Percentiles rank a stretch among this genome's conserved stretches.
phyloP scores from a whole-genome alignment of 2,113 vertebrate genomes.

The Gasterosteus nipponicus region DNA sequence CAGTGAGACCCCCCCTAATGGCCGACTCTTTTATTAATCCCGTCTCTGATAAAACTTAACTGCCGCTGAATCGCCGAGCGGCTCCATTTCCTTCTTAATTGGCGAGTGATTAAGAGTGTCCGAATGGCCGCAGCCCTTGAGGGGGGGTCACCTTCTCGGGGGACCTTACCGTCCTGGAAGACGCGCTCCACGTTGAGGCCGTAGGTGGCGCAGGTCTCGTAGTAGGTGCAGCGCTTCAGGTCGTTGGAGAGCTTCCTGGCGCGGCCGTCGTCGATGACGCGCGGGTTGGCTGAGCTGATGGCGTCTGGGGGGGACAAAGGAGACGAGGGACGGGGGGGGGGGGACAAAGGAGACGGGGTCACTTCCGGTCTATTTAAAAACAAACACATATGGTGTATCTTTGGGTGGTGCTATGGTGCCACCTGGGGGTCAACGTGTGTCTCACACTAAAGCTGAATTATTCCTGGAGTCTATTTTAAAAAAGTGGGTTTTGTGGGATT shows the following conservation, averaged over 20 bases:
- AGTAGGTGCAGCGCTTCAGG: slow-evolving; percentile 97
- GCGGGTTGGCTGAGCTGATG: slow-evolving; percentile 92
- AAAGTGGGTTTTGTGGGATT: too few relatives aligned
- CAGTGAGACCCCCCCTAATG: slow-evolving; percentile 37
- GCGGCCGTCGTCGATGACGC: slow-evolving; percentile 91
- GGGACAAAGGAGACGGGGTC: not conserved
- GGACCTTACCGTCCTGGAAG: slow-evolving; percentile 93
- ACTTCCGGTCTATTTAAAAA: too few relatives aligned
- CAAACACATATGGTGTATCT: too few relatives aligned
- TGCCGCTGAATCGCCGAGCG: slow-evolving; percentile 65
- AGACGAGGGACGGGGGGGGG: not conserved
- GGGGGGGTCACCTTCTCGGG: slow-evolving; percentile 74
- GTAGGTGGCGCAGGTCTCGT: slow-evolving; percentile 97
- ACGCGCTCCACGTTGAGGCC: slow-evolving; percentile 98
- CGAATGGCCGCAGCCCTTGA: slow-evolving; percentile 38
- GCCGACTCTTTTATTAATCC: slow-evolving; percentile 40
- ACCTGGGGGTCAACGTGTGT: too few relatives aligned
- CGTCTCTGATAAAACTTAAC: slow-evolving; percentile 69
- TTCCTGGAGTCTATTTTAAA: too few relatives aligned
- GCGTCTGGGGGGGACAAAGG: slow-evolving; percentile 83
- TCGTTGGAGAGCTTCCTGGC: slow-evolving; percentile 94
- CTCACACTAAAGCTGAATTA: too few relatives aligned
- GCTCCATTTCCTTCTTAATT: slow-evolving; percentile 76
- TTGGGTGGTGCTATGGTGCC: too few relatives aligned
- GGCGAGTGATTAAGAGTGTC: slow-evolving; percentile 70